Evolutionary conservation across 2,797 vertebrate genomes (phyloP), one percentile per base, ranked within the genome.

Genomic region (Streptopelia turtur): DNA sequence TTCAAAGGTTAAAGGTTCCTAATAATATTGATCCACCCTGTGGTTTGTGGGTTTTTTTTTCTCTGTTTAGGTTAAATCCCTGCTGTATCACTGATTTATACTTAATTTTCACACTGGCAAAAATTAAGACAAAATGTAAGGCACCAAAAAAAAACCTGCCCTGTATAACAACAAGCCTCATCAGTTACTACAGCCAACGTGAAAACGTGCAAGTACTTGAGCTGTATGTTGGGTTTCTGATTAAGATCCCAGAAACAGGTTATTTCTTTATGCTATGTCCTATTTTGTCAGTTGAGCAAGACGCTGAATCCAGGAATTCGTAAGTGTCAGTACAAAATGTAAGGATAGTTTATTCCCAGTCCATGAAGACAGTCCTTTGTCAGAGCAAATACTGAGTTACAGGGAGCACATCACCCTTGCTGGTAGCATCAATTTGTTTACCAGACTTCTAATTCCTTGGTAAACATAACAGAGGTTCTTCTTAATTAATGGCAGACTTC

Each of bases 121-220:
- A 98, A 98, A 98, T 98, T 98, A 98, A 98, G 98, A 97, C 96
- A 97, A 98, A 97, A 98, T 97, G 93, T 98, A 98, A 98, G 98
- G 98, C 98, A 98, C 98, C 95, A 96, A 96, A 98, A 96, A 96
- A 96, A 98, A 96, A 98, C 96, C 97, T 96, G 97, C 95, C 97
- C 96, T 97, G 96, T 97, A 49, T 91, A 87, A 93, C 94, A 96
- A 96, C 92, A 95, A 97, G 90, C 96, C 95, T 97, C 84, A 66
- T 84, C 95, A 94, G 91, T 95, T 93, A 77, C 61, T 93, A 81
- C 86, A 93, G 95, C 92, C 50, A n/a, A 96, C 95, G 90, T 83
- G 90, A 85, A 95, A 95, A 93, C 68, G 72, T 60, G 82, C 96
- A 94, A 89, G 92, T 87, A 93, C 91, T 96, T 37, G 71, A 90